Percentiles rank a stretch among this genome's conserved stretches.
These are phyloP conservation scores for Epirrita christyi DNA, from an alignment of 2,888 invertebrate genomes.

Conservation along the genomic window DNA sequence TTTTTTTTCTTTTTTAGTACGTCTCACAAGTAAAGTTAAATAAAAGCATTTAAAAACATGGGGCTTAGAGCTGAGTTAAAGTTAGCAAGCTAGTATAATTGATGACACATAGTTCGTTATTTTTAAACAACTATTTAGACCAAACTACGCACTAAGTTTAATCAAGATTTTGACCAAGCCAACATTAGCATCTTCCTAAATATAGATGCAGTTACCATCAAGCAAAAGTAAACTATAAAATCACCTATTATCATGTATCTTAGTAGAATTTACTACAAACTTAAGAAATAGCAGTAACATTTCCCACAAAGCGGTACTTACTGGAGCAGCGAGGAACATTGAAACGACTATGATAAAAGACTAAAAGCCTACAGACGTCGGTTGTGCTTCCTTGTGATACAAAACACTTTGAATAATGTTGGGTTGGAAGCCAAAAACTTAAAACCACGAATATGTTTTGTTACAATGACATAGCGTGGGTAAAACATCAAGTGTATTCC, in stretches of 20 bases:
- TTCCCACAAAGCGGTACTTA: conserved; percentile 38
- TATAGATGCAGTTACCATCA: conserved; percentile 23
- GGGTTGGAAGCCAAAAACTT: conserved; percentile 63
- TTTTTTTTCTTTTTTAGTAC: too few species aligned
- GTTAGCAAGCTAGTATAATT: too few species aligned
- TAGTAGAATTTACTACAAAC: conserved; percentile 28
- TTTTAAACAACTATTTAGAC: too few species aligned
- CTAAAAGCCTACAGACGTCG: conserved; percentile 50
- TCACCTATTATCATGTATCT: conserved; percentile 29
- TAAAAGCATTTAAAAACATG: too few species aligned
- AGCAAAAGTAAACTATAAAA: conserved; percentile 25
- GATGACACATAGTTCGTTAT: too few species aligned
- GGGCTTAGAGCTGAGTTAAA: too few species aligned
- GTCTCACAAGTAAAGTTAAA: too few species aligned
- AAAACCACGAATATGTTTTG: conserved; percentile 61
- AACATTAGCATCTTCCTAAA: conserved; percentile 2
- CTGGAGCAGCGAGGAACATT: conserved; percentile 37
- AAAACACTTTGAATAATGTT: conserved; percentile 63
- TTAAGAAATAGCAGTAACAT: conserved; percentile 34
- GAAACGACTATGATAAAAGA: conserved; percentile 49
- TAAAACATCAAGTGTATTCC: too few species aligned
- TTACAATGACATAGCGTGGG: too few species aligned
- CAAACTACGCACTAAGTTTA: too few species aligned
- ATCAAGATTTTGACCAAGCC: too few species aligned
- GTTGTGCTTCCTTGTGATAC: conserved; percentile 51